Base-by-base conservation (phyloP, 2,797 vertebrate genomes). In the Cygnus olor region DNA sequence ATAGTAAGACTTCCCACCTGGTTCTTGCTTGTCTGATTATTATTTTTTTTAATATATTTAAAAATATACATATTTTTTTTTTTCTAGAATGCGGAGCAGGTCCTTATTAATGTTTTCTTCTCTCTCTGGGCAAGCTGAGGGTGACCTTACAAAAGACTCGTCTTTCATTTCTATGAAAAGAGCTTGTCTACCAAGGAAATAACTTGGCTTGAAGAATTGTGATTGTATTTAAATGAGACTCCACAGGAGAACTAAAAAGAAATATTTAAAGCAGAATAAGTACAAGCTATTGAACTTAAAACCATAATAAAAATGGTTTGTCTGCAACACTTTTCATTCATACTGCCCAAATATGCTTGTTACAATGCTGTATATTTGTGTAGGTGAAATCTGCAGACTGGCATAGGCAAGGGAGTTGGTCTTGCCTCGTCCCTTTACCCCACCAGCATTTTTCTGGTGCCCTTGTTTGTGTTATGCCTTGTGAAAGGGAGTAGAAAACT, bases 1-100 rank as follows among this genome's bases (percentile, higher is more conserved):
- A 77, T 71, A 93, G 56, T 60, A 80, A 72, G 87, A 65, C 77
- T 96, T 96, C 56, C 69, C 54, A 66, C 79, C 89, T 77, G 80
- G 69, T 21, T 90, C 19, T 74, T 53, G 40, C 61, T 80, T 87
- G 64, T 36, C 61, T 80, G 57, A 18, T 53, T 47, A 80, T 42
- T 36, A 19, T 83, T 42, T 40, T 58, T 42, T 28, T 18, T 11
- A 28, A 58, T 51, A 60, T n/a, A 42, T 65, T 65, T 36, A 36
- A 34, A n/a, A n/a, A n/a, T n/a, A n/a, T n/a, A n/a, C n/a, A n/a
- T n/a, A n/a, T n/a, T n/a, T n/a, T n/a, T n/a, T 12, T 91, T 91
- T 86, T 76, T 89, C 27, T 83, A 71, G 60, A 69, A 94, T 77
- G 44, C 68, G 58, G 58, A 79, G 42, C 70, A 84, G 64, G 56